Evolutionary conservation across 2,797 vertebrate genomes (phyloP), one percentile per base, ranked within the genome.

Genomic region (Danio kyathit): DNA sequence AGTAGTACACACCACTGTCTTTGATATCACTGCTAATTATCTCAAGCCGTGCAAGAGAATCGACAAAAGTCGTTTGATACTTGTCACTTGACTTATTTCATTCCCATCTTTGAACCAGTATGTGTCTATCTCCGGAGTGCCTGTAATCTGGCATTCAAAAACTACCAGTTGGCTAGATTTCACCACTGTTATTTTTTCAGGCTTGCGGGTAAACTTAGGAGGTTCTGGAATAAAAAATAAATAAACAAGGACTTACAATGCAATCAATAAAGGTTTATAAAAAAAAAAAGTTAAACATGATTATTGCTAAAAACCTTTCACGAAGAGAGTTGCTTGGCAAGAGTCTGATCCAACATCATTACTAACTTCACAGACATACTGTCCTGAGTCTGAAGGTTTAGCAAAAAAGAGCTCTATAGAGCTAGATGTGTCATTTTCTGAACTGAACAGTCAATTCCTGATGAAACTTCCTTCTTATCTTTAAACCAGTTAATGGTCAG

Each of bases 401-500:
- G 94, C 94, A 84, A 98, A 97, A 88, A 98, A 96, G 60, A 99
- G 92, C 82, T 98, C 96, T 85, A 99, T 89, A 5, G 95, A 92
- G 84, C 93, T 97, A 21, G 96, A 97, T 2, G 94, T 94, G 86
- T 97, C 95, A 1, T 97, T 97, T 97, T 99, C 89, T 94, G 92
- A 81, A 99, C 92, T 1, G 92, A 96, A 88, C 95, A 96, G 89
- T 94, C 94, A 0, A 94, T 89, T 46, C 95, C 95, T 0, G 96
- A 95, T 57, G 95, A 84, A 76, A 99, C 88, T 88, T 98, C 97
- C 82, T 96, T 98, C 87, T 95, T 95, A 88, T 97, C 94, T 91
- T 96, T 98, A 92, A 98, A 99, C 98, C 98, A 99, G 81, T 96
- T 99, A 87, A 96, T 97, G 60, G 93, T 94, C 86, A 99, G 88